Evolutionary conservation across 2,888 invertebrate species (phyloP).

Genomic region (Bugula neritina): DNA sequence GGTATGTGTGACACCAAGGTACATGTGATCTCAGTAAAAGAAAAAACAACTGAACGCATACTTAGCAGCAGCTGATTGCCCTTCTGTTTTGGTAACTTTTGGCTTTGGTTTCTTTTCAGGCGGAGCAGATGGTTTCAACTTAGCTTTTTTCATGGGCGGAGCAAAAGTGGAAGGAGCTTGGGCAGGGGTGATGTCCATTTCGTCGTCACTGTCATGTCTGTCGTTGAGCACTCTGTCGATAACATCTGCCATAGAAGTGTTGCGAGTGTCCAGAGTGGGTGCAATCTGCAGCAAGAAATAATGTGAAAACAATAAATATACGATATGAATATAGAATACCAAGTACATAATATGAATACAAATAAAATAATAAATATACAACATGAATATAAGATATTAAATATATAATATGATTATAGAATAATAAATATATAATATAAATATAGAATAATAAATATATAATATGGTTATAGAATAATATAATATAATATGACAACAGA

Average conservation of each 20-base stretch:
- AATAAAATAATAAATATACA: too few species aligned
- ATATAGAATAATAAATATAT: not conserved
- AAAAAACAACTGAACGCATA: not conserved
- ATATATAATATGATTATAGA: too few species aligned
- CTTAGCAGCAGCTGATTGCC: not conserved
- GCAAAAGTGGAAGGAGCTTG: not conserved
- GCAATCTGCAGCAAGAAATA: not conserved
- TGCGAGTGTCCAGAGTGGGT: conserved; percentile 63
- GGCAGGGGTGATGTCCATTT: not conserved
- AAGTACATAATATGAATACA: too few species aligned
- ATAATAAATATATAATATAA: too few species aligned
- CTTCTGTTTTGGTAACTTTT: not conserved
- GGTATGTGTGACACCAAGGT: too few species aligned
- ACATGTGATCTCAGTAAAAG: not conserved
- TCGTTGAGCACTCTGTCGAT: conserved; percentile 52
- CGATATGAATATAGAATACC: too few species aligned
- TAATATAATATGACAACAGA: not conserved
- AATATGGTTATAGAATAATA: not conserved
- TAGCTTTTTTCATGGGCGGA: not conserved
- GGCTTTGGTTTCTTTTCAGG: conserved; percentile 10
- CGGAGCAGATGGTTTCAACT: not conserved
- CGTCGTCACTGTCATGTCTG: conserved; percentile 22
- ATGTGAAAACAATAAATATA: too few species aligned
- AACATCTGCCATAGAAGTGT: conserved; percentile 69
- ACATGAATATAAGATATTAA: too few species aligned